Evolutionary conservation across 2,888 invertebrate genomes (phyloP), one percentile per base, ranked within the genome.

Genomic region (Pheosia tremula): DNA sequence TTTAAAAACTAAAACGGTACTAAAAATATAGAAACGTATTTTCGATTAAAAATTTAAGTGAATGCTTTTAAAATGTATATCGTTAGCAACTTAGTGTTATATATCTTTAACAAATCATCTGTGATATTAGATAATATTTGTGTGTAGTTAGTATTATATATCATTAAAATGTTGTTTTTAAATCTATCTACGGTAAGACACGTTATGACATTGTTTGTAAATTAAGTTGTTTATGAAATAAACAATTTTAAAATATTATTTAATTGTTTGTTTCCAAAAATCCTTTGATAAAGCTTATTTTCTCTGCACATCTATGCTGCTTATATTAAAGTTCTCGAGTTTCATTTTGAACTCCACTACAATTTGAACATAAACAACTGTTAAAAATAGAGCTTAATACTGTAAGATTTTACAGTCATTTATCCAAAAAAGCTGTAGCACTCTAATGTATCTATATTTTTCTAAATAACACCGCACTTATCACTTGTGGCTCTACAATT

Each of bases 151-250:
- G 24, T 24, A 24, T 47, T 53, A 72, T 74, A 72, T 64, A 77
- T 79, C 71, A 79, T 82, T 82, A 82, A 80, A 82, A 81, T 81
- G 80, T 84, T 86, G 76, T 82, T 82, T 86, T 84, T 85, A 82
- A 83, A 81, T 74, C 74, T 78, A 71, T 82, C 70, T 77, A 66
- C 67, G 87, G 86, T 88, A 86, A 88, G 74, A 83, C 80, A 80
- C 84, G 86, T 90, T 90, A 87, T 82, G 81, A 83, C 76, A 78
- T 87, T 89, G 87, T 90, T 86, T 87, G 78, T 85, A 80, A 85
- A 81, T 79, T 80, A 80, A 81, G 71, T 87, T 91, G 91, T 91
- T 91, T 91, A 91, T 90, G 58, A 86, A 91, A 91, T 91, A 91
- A 91, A 91, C 90, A 88, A 83, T 81, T 79, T 80, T 78, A 60